Conservation (phyloP, 92 coral and sea anemone species). For the Phenganax marumi region DNA sequence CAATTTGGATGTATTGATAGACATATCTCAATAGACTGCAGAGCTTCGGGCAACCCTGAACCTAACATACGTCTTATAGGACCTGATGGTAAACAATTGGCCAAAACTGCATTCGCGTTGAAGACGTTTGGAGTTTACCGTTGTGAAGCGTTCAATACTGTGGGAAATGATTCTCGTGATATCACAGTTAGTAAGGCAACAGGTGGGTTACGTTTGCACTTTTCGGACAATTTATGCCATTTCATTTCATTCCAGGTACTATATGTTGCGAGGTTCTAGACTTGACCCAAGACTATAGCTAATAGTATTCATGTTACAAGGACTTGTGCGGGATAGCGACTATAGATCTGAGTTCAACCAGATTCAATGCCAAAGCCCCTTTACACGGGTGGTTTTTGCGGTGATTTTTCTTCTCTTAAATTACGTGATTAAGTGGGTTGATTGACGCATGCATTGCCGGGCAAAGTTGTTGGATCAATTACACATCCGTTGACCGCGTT, state of each 20-base stretch:
- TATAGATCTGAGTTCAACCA: no score
- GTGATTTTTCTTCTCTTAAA: no score
- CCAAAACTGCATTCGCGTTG: not conserved
- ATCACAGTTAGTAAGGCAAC: slow-evolving; percentile 16
- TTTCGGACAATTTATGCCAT: not conserved
- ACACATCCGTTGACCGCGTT: no score
- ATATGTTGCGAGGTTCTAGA: no score
- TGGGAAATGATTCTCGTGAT: slow-evolving; percentile 30
- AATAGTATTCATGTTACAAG: no score
- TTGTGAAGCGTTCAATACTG: slow-evolving; percentile 21
- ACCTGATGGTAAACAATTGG: slow-evolving; percentile 9
- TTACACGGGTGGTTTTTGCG: no score
- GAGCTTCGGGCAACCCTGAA: slow-evolving; percentile 20
- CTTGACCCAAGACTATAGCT: no score
- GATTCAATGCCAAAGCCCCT: no score
- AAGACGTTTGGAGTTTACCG: slow-evolving; percentile 26
- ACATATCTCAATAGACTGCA: slow-evolving; percentile 4
- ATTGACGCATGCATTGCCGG: no score
- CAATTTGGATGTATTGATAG: slow-evolving; percentile 18
- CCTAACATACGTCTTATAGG: slow-evolving; percentile 5
- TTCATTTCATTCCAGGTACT: not conserved
- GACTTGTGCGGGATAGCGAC: no score
- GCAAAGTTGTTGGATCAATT: no score
- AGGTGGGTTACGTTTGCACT: not conserved
- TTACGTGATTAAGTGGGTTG: no score